Evolutionary conservation across 1,140 invertebrate genomes (phyloP).

Genomic region (Drosophila orosa): DNA sequence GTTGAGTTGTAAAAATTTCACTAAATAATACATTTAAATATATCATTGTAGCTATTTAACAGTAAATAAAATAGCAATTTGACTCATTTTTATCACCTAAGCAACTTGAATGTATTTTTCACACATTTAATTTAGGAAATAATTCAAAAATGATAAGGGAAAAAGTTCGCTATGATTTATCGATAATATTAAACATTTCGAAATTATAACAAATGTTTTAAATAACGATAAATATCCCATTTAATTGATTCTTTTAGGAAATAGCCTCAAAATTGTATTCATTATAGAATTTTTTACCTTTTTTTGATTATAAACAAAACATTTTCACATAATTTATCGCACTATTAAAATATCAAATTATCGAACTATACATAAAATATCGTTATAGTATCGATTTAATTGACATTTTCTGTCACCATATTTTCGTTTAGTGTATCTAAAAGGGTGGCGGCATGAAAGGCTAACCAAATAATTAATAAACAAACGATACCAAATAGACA

Average conservation of each 20-base stretch:
- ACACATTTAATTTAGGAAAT: no score
- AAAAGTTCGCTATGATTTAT: no score
- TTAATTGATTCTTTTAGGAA: no score
- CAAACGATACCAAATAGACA: slow-evolving; percentile 48
- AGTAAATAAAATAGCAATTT: background rate
- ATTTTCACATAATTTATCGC: no score
- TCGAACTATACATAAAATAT: background rate
- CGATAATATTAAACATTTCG: background rate
- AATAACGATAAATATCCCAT: background rate
- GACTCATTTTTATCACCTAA: no score
- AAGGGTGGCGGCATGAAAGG: slow-evolving; percentile 27
- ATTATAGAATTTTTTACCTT: no score
- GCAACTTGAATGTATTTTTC: no score
- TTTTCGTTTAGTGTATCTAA: background rate
- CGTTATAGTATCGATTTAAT: background rate
- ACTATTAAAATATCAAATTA: background rate
- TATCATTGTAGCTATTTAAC: background rate
- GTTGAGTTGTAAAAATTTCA: background rate
- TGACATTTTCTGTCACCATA: background rate
- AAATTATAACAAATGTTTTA: background rate
- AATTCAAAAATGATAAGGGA: no score
- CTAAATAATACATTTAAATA: background rate
- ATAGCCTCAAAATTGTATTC: no score
- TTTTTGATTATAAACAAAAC: no score
- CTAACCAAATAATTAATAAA: slow-evolving; percentile 78